Evolutionary conservation across 2,797 vertebrate genomes (phyloP).

Genomic region (Crenuchus spilurus): DNA sequence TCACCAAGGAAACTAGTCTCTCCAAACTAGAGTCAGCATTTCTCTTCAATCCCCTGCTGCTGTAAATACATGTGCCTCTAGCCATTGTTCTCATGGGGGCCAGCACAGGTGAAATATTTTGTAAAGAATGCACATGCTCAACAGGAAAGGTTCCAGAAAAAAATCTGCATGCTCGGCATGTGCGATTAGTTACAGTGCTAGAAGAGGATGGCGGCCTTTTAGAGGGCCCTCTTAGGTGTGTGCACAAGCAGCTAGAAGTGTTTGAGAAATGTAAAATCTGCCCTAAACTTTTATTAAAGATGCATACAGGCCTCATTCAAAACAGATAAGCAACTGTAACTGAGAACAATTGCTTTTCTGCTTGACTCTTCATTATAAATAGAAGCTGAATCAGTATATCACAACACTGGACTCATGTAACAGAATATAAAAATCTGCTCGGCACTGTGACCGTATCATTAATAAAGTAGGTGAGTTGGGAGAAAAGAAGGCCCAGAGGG

Average conservation of each 20-base stretch:
- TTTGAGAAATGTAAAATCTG: neutral
- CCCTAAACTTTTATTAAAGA: constrained; percentile 36
- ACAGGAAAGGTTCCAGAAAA: neutral
- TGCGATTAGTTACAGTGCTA: neutral
- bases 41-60: constrained; percentile 23
- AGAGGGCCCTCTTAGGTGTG: neutral
- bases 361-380: neutral
- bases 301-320: constrained; percentile 21
- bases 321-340: constrained; percentile 13
- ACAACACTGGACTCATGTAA: neutral
- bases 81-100: constrained; percentile 46
- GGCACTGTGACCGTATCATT: constrained; percentile 6
- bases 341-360: constrained; percentile 9
- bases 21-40: constrained; percentile 32
- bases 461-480: constrained; percentile 25
- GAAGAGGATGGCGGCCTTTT: neutral
- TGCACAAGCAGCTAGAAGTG: neutral
- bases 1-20: constrained; percentile 44
- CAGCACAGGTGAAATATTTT: constrained; percentile 36
- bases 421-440: neutral
- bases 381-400: constrained; percentile 5
- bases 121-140: constrained; percentile 21
- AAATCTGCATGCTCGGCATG: constrained; percentile 10
- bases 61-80: constrained; percentile 46
- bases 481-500: constrained; percentile 10